Evolutionary conservation across 2,888 invertebrate genomes (phyloP).

Genomic region (Gastracanthus pulcherrimus): DNA sequence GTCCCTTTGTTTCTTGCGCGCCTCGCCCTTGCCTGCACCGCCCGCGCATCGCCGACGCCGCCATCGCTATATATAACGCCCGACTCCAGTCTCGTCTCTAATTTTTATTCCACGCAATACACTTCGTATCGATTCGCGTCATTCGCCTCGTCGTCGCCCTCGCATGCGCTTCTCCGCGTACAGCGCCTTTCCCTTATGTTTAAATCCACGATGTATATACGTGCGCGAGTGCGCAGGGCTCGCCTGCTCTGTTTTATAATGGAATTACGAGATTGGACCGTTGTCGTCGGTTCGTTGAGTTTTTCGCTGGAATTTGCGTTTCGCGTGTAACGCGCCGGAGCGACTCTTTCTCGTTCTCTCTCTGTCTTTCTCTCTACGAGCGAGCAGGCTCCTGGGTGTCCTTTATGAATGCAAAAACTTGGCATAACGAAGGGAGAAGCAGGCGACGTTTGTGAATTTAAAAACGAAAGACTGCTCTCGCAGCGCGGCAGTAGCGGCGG

Average conservation of each 20-base stretch:
- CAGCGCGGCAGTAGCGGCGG: no score
- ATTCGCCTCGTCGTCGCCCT: not conserved
- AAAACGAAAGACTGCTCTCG: slow-evolving; percentile 36
- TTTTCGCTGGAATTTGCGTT: slow-evolving; percentile 53
- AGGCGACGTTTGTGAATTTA: slow-evolving; percentile 50
- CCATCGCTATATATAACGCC: slow-evolving; percentile 4
- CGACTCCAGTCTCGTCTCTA: slow-evolving; percentile 24
- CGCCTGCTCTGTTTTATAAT: slow-evolving; percentile 40
- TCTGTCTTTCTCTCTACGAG: no score
- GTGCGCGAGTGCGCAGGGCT: no score
- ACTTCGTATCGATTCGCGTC: slow-evolving; percentile 51
- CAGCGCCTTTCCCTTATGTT: not conserved
- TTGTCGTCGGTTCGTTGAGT: slow-evolving; percentile 53
- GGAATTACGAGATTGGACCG: slow-evolving; percentile 57
- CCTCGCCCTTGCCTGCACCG: slow-evolving; percentile 31
- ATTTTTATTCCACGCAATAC: slow-evolving; percentile 55
- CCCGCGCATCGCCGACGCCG: no score
- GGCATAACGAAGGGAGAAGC: slow-evolving; percentile 53
- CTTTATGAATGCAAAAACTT: slow-evolving; percentile 58
- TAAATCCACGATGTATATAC: no score
- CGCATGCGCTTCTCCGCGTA: not conserved
- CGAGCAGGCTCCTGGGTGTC: not conserved
- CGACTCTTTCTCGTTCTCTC: no score
- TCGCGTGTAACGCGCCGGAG: no score
- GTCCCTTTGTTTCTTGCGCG: slow-evolving; percentile 50